Evolutionary conservation across 2,888 invertebrate species (phyloP), one percentile per base, ranked within the genome.

Genomic region (Syritta pipiens): DNA sequence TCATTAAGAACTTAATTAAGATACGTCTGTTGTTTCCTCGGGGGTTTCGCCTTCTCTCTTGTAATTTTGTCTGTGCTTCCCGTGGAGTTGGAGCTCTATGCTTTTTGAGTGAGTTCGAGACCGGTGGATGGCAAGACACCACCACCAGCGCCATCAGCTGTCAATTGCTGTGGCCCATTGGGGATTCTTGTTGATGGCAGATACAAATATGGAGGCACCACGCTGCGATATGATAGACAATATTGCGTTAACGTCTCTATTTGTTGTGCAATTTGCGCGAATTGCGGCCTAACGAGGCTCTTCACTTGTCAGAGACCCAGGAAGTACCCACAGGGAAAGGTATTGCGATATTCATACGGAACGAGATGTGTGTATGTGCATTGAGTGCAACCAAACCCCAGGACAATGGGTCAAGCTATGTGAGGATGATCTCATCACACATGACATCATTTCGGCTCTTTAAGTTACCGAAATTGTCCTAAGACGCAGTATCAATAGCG

Each of bases 1-100:
- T 77, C 77, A 77, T 77, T 77, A 77, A 65, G 77, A n/a, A 77
- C 77, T 77, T 77, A 77, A 77, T 77, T 77, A 77, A 77, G 77
- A 72, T 77, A 77, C 65, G 67, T 40, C 37, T 46, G 77, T 53
- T 71, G 63, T 77, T 57, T 77, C 65, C 65, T 59, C 65, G 60
- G 76, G 71, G 63, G 59, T 46, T 59, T 37, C 17, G 49, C 19
- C 22, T 10, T 30, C 26, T n/a, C n/a, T n/a, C n/a, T n/a, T n/a
- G n/a, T n/a, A n/a, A 37, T 44, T 30, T n/a, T 42, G 24, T 35
- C 46, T 26, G 63, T 42, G 75, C 59, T 59, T 65, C 51, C 72
- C 60, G 65, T 42, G 26, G 65, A 24, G 71, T 53, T 35, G 67
- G n/a, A n/a, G n/a, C n/a, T n/a, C n/a, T 17, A 32, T 14, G 48